Base-by-base conservation (phyloP, 2,797 vertebrate genomes). In the Lepus townsendii region DNA sequence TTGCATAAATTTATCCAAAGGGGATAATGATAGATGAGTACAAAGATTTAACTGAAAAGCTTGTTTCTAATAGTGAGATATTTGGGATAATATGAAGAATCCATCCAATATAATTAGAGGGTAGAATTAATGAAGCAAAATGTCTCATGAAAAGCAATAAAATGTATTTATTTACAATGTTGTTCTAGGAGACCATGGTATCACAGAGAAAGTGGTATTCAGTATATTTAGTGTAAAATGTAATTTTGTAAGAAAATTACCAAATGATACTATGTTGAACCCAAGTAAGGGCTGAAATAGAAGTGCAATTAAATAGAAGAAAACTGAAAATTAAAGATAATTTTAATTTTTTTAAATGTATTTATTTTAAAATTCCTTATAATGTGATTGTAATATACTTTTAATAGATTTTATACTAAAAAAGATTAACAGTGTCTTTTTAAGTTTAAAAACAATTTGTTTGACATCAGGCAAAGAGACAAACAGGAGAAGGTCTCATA, bases 61-160 rank as follows among this genome's bases (percentile, higher is more conserved):
- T 91, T 66, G 35, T 84, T 97, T 93, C 47, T 73, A 75, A n/a
- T 66, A 42, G 76, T 42, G 16, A 84, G 69, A 93, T 84, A 76
- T 65, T 83, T 91, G 54, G 65, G 93, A 93, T 79, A 80, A 80
- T 88, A 82, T 68, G 62, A 27, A 91, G 27, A 83, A 80, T 10
- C 80, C 32, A 80, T 4, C 1, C 77, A 79, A 73, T 57, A 32
- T 83, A 96, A 86, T 27, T 88, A 77, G 42, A 73, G 24, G 38
- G 66, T 30, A 68, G 73, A 96, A 90, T 91, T 30, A 35, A 54
- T 85, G 78, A 88, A 93, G 47, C 26, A n/a, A 94, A 79, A 22
- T 88, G 78, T 83, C 90, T 90, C n/a, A 71, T 68, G 88, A 84
- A 94, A 93, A 83, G 73, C 76, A 93, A 85, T 82, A 92, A 83